Percentiles rank a stretch among this genome's conserved stretches.
phyloP scores from a whole-genome alignment of 2,888 invertebrate species.

The Cosmia trapezina region DNA sequence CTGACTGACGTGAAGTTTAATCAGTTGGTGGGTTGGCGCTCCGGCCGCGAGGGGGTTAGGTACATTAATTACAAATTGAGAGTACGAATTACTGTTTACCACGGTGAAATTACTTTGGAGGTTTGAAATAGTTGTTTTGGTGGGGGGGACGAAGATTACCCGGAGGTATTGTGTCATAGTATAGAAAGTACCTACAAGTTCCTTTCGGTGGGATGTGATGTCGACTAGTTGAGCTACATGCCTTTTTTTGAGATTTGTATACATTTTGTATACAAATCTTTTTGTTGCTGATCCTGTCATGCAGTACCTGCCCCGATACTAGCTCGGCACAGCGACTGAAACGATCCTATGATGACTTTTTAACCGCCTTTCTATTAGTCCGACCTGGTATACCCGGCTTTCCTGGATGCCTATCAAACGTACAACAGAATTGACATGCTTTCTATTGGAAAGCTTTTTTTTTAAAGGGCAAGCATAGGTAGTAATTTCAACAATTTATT shows the following conservation, averaged over 20 bases:
- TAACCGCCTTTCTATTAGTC: background rate
- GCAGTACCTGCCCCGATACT: background rate
- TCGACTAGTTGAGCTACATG: background rate
- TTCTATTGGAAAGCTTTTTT: background rate
- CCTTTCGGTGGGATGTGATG: background rate
- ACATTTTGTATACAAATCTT: too few species aligned
- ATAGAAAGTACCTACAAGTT: background rate
- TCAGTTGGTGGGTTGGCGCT: conserved; percentile 45
- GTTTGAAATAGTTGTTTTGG: conserved; percentile 31
- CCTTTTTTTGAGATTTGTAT: too few species aligned
- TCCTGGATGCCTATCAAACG: background rate
- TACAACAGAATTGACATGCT: background rate
- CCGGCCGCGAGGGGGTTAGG: conserved; percentile 32
- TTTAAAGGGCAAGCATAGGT: too few species aligned
- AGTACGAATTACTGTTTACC: conserved; percentile 36
- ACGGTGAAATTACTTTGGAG: conserved; percentile 22
- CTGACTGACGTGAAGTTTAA: conserved; percentile 57
- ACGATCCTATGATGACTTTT: background rate
- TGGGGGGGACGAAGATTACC: background rate
- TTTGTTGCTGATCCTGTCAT: too few species aligned
- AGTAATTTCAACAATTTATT: background rate
- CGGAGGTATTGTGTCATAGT: background rate
- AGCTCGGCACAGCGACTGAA: background rate
- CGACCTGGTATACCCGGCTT: background rate
- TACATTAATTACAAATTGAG: conserved; percentile 49